These are phyloP conservation scores for Sarcophilus harrisii DNA, from an alignment of 2,797 vertebrate genomes.

Conservation along the genomic window DNA sequence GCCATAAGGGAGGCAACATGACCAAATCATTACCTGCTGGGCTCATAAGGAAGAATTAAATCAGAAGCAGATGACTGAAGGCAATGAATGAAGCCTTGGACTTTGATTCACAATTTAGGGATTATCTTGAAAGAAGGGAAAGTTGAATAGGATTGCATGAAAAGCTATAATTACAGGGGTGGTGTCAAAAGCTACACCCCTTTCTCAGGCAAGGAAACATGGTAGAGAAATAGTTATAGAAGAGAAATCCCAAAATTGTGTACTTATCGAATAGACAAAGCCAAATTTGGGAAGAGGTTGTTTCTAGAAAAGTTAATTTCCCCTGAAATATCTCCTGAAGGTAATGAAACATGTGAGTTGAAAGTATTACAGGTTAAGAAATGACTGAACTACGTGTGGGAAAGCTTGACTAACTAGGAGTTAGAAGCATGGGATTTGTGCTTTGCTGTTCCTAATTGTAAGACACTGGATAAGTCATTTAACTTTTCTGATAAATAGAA, in stretches of 20 bases:
- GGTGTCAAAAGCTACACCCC: background rate
- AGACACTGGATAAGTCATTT: background rate
- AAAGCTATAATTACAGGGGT: background rate
- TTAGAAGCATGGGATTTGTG: background rate
- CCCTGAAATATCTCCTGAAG: background rate
- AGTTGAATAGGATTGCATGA: background rate
- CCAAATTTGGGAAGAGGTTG: background rate
- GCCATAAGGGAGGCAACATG: background rate
- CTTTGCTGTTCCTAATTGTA: background rate
- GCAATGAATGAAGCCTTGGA: background rate
- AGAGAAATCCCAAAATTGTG: background rate
- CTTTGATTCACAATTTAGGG: background rate
- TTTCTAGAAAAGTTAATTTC: background rate
- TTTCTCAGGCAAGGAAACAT: background rate
- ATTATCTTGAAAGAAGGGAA: background rate
- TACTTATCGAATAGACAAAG: background rate
- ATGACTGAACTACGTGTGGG: background rate
- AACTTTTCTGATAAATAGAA: constrained; percentile 2
- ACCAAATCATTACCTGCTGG: background rate
- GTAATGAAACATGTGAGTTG: background rate
- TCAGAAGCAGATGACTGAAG: background rate
- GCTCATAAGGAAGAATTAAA: background rate
- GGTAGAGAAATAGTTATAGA: background rate
- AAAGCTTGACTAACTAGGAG: background rate
- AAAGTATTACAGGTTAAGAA: background rate